A percentile compares a stretch with the other conserved stretches of the same genome.
phyloP scores from a whole-genome alignment of 2,113 vertebrate genomes.

The Stomatorhinus ivindoensis region DNA sequence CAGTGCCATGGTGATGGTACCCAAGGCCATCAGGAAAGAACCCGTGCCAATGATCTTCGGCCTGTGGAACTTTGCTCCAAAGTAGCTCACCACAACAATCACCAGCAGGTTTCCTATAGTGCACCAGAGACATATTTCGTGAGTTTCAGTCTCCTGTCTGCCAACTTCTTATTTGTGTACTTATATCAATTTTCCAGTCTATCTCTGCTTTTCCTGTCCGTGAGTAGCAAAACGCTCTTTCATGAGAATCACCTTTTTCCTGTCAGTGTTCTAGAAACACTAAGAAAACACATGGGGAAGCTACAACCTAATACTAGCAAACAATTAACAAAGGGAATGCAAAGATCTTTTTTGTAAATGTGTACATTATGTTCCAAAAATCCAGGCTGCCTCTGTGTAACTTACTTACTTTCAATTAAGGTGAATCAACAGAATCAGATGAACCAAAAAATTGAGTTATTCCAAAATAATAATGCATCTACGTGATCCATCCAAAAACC shows the following conservation, averaged over 20 bases:
- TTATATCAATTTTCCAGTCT: neutral
- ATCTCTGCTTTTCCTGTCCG: neutral
- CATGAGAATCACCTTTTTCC: neutral
- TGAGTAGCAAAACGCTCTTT: neutral
- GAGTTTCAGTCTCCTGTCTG: neutral
- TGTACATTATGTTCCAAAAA: neutral
- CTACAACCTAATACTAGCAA: neutral
- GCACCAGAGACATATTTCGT: neutral
- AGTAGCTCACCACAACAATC: conserved; percentile 82
- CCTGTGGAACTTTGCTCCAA: conserved; percentile 81
- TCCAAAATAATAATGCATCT: neutral
- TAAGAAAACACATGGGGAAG: neutral
- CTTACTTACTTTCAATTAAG: neutral
- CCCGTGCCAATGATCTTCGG: conserved; percentile 76
- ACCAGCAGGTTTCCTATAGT: conserved; percentile 80
- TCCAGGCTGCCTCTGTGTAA: neutral
- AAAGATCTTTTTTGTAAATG: neutral
- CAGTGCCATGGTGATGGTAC: conserved; percentile 69
- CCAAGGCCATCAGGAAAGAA: conserved; percentile 70
- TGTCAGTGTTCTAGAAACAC: neutral
- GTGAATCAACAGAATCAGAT: neutral
- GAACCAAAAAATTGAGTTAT: neutral
- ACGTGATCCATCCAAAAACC: neutral
- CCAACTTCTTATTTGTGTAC: neutral
- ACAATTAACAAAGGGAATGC: neutral